Evolutionary conservation across 2,888 invertebrate genomes (phyloP), one percentile per base, ranked within the genome.

Genomic region (Tuta absoluta): DNA sequence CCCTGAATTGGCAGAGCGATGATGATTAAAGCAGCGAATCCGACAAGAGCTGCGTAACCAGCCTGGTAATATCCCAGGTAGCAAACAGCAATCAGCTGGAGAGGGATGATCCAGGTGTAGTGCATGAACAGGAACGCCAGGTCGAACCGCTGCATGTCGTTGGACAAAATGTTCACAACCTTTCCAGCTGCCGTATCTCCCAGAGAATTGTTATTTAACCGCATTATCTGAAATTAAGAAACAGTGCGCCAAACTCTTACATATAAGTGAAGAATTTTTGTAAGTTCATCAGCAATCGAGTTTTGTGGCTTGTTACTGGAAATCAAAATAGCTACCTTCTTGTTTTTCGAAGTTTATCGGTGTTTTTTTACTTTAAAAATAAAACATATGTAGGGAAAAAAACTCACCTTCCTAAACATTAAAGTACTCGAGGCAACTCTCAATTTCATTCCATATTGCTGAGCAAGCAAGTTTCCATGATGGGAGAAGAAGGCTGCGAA

Each of bases 61-160:
- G 95, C 94, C 75, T 95, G 94, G 3, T 76, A 66, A 86, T 94
- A 97, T 0, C 96, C 89, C 66, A 97, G 93, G 70, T 93, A 94
- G 49, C 94, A 92, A 2, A 96, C 95, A 24, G 95, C 94, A 0
- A 94, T 71, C 5, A 94, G 75, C 37, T 94, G 91, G 10, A 93
- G 67, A 0, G 97, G 97, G 23, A 96, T 95, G n/a, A 96, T 93
- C 96, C 97, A 96, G 69, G 96, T 84, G 78, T 94, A 96, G 82
- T 97, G 95, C 5, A 97, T 80, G 77, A 95, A 96, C 41, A 95
- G 85, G 45, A 95, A 93, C 1, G 95, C 94, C 81, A 95, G 76
- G 80, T 98, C 98, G 76, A 98, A 97, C 38, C 97, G 93, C 78
- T 94, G 95, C 59, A 98, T 95, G 78, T 98, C 98, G 78, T 98